Percentiles rank a stretch among this genome's conserved stretches.
Evolutionary conservation across 2,113 vertebrate genomes (phyloP).

Genomic region (Pseudorasbora parva): DNA sequence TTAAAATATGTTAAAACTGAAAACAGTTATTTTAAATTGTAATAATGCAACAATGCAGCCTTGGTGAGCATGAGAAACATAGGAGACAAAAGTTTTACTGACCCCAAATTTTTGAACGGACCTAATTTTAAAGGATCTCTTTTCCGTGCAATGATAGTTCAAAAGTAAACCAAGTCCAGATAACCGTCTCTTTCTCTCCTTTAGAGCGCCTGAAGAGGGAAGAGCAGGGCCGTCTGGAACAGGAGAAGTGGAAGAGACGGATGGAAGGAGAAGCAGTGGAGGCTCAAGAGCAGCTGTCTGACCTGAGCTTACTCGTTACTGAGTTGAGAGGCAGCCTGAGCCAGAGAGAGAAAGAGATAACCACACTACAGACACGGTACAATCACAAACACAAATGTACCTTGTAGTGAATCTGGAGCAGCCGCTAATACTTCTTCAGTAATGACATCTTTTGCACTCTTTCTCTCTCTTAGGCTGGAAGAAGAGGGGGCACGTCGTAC

Average conservation of each 20-base stretch:
- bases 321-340: constrained; percentile 82
- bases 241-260: constrained; percentile 87
- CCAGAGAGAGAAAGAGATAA: constrained; percentile 89
- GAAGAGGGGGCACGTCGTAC: constrained; percentile 81
- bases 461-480: constrained; percentile 74
- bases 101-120: too few species aligned
- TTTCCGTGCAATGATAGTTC: too few species aligned
- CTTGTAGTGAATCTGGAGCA: background rate
- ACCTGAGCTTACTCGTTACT: constrained; percentile 78
- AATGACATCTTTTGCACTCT: background rate
- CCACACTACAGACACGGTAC: constrained; percentile 81
- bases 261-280: constrained; percentile 86
- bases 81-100: too few species aligned
- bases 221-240: constrained; percentile 87
- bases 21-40: too few species aligned
- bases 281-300: constrained; percentile 87
- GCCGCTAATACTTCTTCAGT: background rate
- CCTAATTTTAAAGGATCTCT: too few species aligned
- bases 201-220: constrained; percentile 90
- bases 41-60: too few species aligned
- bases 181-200: background rate
- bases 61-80: too few species aligned
- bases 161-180: too few species aligned
- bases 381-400: constrained; percentile 7
- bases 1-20: too few species aligned